Evolutionary conservation across 2,113 vertebrate species (phyloP), one percentile per base, ranked within the genome.

Genomic region (Anser cygnoides): DNA sequence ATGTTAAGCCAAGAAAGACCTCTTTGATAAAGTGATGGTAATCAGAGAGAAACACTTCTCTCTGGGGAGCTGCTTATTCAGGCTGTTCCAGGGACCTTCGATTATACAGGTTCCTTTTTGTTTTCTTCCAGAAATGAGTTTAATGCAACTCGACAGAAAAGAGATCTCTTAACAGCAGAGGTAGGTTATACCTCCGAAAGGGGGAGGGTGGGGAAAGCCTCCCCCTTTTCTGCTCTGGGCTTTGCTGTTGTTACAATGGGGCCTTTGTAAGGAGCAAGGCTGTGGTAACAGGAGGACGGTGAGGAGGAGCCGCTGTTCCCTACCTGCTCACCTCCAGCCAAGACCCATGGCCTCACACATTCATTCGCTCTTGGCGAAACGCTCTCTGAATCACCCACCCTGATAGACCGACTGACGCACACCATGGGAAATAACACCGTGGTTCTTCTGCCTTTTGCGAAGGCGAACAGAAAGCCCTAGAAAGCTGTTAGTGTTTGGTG

Each of bases 101-200:
- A 97, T 98, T 98, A 98, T 97, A 98, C 98, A 98, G 98, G 95
- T 98, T 98, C 97, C 97, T 98, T 98, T 98, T 98, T 98, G 97
- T 98, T 98, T 98, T 95, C 96, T 98, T 98, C 94, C 97, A 99
- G 98, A 98, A 99, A 98, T 90, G 98, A 98, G 93, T 98, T 99
- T 99, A 98, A 99, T 99, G 98, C 98, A 98, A 98, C 99, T 98
- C 98, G 94, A 97, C 99, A 98, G 98, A 99, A 99, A 99, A 99
- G 99, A 98, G 98, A 99, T 99, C 99, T 99, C 97, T 98, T 99
- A 97, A 98, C 99, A 98, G 98, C 98, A 23, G 98, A 99, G 99
- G 99, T 99, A 98, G 98, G 99, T 98, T 99, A 98, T 98, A 98
- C 97, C 97, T 99, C 98, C 97, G 97, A 98, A 98, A 98, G 98